A percentile compares a stretch with the other conserved stretches of the same genome.
phyloP scores from a whole-genome alignment of 1,140 invertebrate genomes.

The Metopolophium dirhodum region DNA sequence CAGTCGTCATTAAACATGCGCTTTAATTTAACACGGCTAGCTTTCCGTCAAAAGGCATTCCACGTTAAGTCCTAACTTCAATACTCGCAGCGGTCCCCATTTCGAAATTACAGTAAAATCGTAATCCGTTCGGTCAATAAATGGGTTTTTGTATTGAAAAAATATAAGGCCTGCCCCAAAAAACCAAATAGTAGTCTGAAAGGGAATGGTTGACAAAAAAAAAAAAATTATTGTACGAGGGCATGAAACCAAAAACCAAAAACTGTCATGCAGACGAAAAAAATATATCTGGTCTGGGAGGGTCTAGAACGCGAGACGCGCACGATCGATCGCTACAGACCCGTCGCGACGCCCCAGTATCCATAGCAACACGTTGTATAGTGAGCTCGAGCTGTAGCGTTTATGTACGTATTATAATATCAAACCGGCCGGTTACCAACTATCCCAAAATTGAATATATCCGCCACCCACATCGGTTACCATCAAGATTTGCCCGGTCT shows the following conservation, averaged over 20 bases:
- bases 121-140: neutral
- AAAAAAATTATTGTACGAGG: neutral
- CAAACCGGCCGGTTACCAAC: slow-evolving; percentile 6
- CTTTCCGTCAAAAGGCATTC: neutral
- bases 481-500: neutral
- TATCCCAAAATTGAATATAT: slow-evolving; percentile 44
- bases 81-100: neutral
- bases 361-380: slow-evolving; percentile 46
- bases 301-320: slow-evolving; percentile 27
- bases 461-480: neutral
- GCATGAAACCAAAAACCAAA: slow-evolving; percentile 30
- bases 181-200: neutral
- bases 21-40: neutral
- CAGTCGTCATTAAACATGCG: neutral
- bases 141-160: neutral
- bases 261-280: neutral
- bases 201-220: neutral
- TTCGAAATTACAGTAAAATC: neutral
- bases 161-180: neutral
- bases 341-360: slow-evolving; percentile 53
- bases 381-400: neutral
- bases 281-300: neutral
- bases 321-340: slow-evolving; percentile 43
- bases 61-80: neutral
- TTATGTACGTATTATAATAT: slow-evolving; percentile 33